Percentiles rank a stretch among this genome's conserved stretches.
These are phyloP conservation scores for Triplophysa tibetana DNA, from an alignment of 2,113 vertebrate species.

Conservation along the genomic window DNA sequence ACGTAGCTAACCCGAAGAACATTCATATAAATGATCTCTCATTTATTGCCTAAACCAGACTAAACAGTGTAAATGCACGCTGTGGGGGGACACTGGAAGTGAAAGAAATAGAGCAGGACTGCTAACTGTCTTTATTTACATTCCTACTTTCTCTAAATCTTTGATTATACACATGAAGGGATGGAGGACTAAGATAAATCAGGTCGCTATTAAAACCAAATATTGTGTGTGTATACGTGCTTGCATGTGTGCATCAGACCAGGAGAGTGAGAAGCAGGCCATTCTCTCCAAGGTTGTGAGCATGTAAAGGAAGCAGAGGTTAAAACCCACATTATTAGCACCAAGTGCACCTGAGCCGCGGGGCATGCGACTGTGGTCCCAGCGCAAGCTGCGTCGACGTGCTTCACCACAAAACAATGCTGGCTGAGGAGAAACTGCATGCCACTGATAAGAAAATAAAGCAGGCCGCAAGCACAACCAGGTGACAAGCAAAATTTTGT, in stretches of 20 bases:
- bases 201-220: conserved; percentile 26
- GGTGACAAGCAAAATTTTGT: conserved; percentile 77
- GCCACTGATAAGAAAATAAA: conserved; percentile 72
- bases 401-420: conserved; percentile 67
- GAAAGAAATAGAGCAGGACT: neutral
- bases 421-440: conserved; percentile 71
- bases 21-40: conserved; percentile 24
- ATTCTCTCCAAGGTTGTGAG: conserved; percentile 22
- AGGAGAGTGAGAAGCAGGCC: neutral
- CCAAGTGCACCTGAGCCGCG: conserved; percentile 58
- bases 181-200: conserved; percentile 31
- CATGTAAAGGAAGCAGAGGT: conserved; percentile 42
- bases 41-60: conserved; percentile 39
- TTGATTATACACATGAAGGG: conserved; percentile 24
- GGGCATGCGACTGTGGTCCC: conserved; percentile 60
- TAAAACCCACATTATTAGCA: conserved; percentile 52
- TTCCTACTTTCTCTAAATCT: conserved; percentile 35
- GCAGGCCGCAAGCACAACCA: conserved; percentile 63
- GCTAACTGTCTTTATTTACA: conserved; percentile 24
- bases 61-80: conserved; percentile 22
- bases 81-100: neutral
- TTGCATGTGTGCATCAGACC: no score
- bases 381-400: conserved; percentile 54
- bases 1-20: conserved; percentile 18
- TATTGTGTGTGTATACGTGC: no score